A percentile compares a stretch with the other conserved stretches of the same genome.
Evolutionary conservation across 2,888 invertebrate species (phyloP).

Genomic region (Polia nebulosa): DNA sequence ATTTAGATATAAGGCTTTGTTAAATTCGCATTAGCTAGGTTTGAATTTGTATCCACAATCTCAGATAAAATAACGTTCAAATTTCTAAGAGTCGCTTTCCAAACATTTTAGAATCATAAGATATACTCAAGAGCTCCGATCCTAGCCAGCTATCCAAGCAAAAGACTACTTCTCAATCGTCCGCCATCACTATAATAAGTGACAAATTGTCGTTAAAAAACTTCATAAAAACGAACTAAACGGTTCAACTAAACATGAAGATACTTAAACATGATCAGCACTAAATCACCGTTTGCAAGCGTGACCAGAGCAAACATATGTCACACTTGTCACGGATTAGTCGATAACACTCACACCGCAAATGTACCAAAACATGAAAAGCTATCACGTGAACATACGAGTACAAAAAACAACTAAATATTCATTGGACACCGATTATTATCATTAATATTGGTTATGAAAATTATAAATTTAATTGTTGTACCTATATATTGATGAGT

Average conservation of each 20-base stretch:
- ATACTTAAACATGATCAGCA: conserved; percentile 2
- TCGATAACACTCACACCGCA: not conserved
- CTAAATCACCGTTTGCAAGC: conserved; percentile 2
- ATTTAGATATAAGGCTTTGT: not conserved
- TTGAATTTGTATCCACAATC: not conserved
- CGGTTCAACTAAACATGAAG: not conserved
- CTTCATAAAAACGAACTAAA: not conserved
- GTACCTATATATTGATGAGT: too few species aligned
- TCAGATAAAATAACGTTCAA: not conserved
- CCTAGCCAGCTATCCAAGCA: too few species aligned
- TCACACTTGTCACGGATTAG: conserved; percentile 18
- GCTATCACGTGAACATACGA: conserved; percentile 12
- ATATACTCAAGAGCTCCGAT: too few species aligned
- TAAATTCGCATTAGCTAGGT: not conserved
- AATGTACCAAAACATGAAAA: conserved; percentile 14
- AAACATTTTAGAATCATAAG: too few species aligned
- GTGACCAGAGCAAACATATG: conserved; percentile 17
- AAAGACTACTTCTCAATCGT: not conserved
- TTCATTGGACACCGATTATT: conserved; percentile 22
- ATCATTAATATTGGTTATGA: too few species aligned
- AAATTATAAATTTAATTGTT: not conserved
- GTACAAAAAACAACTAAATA: conserved; percentile 6
- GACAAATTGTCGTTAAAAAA: not conserved
- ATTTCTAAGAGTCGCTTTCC: not conserved
- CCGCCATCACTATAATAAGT: not conserved